phyloP scores from a whole-genome alignment of 2,113 vertebrate species.

The Amphiprion percula region DNA sequence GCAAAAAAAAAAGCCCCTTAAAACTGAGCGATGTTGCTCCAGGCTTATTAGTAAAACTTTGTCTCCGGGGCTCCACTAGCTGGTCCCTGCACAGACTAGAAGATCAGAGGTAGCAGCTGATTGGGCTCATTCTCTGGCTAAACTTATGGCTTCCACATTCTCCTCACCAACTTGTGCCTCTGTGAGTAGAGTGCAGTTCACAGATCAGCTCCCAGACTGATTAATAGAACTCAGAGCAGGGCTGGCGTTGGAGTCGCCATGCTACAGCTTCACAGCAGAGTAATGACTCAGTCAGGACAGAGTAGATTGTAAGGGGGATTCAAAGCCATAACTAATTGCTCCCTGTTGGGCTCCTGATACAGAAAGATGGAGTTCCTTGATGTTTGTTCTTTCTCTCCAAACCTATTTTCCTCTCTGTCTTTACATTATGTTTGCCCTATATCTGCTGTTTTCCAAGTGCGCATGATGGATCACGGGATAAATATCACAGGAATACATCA shows the following conservation, averaged over 20 bases:
- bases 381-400: slow-evolving; percentile 40
- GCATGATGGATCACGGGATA: slow-evolving; percentile 24
- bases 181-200: slow-evolving; percentile 25
- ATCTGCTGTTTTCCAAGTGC: slow-evolving; percentile 18
- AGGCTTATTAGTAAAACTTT: slow-evolving; percentile 14
- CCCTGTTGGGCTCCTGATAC: slow-evolving; percentile 41
- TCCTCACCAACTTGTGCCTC: slow-evolving; percentile 13
- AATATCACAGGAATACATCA: background rate
- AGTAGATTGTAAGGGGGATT: slow-evolving; percentile 22
- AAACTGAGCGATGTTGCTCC: slow-evolving; percentile 4
- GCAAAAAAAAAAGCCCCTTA: background rate
- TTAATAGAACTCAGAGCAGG: slow-evolving; percentile 65
- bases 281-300: slow-evolving; percentile 45
- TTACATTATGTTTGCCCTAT: slow-evolving; percentile 14
- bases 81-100: background rate
- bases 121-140: slow-evolving; percentile 27
- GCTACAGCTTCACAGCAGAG: slow-evolving; percentile 48
- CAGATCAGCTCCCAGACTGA: slow-evolving; percentile 70
- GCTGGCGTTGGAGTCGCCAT: slow-evolving; percentile 16
- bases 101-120: slow-evolving; percentile 16
- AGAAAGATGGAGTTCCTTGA: slow-evolving; percentile 29
- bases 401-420: slow-evolving; percentile 15
- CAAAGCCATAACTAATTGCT: slow-evolving; percentile 61
- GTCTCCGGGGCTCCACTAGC: slow-evolving; percentile 22
- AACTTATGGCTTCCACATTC: slow-evolving; percentile 24